Conservation (phyloP, 2,888 invertebrate genomes). For the Thera britannica region DNA sequence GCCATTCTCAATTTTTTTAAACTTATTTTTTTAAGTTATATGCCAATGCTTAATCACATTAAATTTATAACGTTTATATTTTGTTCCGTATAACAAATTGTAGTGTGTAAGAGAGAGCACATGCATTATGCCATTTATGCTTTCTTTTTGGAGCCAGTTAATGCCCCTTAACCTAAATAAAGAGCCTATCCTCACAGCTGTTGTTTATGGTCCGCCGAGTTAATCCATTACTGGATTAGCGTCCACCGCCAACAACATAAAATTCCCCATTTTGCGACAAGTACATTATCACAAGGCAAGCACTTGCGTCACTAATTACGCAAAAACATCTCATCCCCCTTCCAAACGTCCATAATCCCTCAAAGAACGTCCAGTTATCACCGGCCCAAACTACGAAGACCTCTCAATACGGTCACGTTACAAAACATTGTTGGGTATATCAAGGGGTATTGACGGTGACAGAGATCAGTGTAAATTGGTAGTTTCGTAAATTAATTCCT, state of each 20-base stretch:
- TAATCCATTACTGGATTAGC: conserved; percentile 31
- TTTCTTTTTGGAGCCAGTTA: not conserved
- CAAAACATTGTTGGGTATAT: conserved; percentile 30
- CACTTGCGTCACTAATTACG: conserved; percentile 75
- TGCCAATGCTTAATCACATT: too few species aligned
- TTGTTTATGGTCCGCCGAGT: conserved; percentile 5
- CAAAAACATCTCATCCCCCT: conserved; percentile 74
- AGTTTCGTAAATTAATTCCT: conserved; percentile 79
- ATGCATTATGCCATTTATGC: too few species aligned
- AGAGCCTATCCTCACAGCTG: conserved; percentile 1
- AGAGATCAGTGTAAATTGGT: conserved; percentile 62
- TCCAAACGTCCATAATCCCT: conserved; percentile 73
- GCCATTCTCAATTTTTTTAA: too few species aligned
- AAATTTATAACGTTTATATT: too few species aligned
- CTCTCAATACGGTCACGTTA: conserved; percentile 30
- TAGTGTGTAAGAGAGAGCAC: too few species aligned
- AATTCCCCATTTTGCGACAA: conserved; percentile 30
- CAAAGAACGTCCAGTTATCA: conserved; percentile 80
- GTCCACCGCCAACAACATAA: conserved; percentile 22
- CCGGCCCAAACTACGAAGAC: conserved; percentile 52
- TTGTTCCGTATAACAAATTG: too few species aligned
- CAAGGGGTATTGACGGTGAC: conserved; percentile 43
- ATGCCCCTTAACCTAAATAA: not conserved
- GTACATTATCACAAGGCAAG: conserved; percentile 56
- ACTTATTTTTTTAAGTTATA: too few species aligned